Base-by-base conservation (phyloP, 2,888 invertebrate species). In the Drosophila limbata region DNA sequence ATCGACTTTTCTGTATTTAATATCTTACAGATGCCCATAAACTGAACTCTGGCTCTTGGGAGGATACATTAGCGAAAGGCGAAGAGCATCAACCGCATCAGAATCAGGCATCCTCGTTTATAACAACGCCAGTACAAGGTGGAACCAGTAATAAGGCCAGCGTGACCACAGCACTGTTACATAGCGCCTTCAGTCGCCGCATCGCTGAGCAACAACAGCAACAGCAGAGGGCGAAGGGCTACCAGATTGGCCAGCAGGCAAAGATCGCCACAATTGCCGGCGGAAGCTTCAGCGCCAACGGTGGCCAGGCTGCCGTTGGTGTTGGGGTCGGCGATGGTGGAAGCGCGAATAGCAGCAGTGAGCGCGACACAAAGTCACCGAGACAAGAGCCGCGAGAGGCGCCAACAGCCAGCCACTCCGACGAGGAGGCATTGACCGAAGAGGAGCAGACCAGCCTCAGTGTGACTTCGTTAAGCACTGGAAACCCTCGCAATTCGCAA, bases 1-100 rank as follows among this genome's bases (percentile, higher is more conserved):
- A 11, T 10, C 35, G n/a, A 37, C 6, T 37, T 35, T 10, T 33
- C 0, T 44, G 1, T 40, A 40, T 21, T 13, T 21, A 0, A 5
- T 48, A 28, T 35, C 10, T 56, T 66, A 0, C 66, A 82, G 96
- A 96, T 95, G 96, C 96, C 93, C 95, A 96, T 90, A 95, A 92
- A 93, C 93, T 95, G 92, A 94, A 94, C 92, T 95, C 96, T 74
- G 95, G 95, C 92, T 95, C 95, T 91, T 96, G 96, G 96, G 96
- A 96, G 93, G 96, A 96, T 93, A 73, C 76, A 6, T 71, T 88
- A 56, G 60, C 69, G 19, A 75, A 84, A 50, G 68, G 65, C 8
- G 73, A 55, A 15, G 69, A 73, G 19, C 66, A 57, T 0, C 62
- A 53, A 1, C 13, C 5, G 13, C 35, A 35, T 37, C 35, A n/a